phyloP scores from a whole-genome alignment of 2,113 vertebrate genomes.

The Mus spicilegus region DNA sequence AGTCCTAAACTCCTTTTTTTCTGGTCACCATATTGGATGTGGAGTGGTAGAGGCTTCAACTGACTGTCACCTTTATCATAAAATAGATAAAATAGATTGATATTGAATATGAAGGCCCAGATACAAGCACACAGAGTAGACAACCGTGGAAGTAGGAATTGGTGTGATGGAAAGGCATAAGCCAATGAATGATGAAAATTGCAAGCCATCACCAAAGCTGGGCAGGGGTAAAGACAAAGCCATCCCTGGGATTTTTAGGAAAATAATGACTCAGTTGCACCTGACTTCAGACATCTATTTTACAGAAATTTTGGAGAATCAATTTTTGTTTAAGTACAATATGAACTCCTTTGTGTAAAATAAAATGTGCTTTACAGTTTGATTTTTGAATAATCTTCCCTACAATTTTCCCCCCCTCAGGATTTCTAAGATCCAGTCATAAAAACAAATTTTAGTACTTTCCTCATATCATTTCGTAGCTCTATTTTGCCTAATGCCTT shows the following conservation, averaged over 20 bases:
- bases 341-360: background rate
- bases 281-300: background rate
- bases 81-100: background rate
- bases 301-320: background rate
- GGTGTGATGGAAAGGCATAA: background rate
- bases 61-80: background rate
- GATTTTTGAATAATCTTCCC: background rate
- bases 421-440: background rate
- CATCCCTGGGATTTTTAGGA: background rate
- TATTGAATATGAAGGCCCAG: background rate
- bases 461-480: background rate
- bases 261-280: background rate
- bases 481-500: background rate
- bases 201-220: background rate
- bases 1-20: background rate
- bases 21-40: background rate
- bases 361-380: background rate
- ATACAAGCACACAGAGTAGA: background rate
- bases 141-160: background rate
- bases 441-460: background rate
- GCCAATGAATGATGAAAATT: background rate
- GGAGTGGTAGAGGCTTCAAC: accelerated
- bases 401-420: background rate
- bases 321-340: background rate
- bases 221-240: background rate